Percentiles rank a stretch among this genome's conserved stretches.
These are phyloP conservation scores for Drosophila seguyi DNA, from an alignment of 1,140 invertebrate genomes.

Conservation along the genomic window DNA sequence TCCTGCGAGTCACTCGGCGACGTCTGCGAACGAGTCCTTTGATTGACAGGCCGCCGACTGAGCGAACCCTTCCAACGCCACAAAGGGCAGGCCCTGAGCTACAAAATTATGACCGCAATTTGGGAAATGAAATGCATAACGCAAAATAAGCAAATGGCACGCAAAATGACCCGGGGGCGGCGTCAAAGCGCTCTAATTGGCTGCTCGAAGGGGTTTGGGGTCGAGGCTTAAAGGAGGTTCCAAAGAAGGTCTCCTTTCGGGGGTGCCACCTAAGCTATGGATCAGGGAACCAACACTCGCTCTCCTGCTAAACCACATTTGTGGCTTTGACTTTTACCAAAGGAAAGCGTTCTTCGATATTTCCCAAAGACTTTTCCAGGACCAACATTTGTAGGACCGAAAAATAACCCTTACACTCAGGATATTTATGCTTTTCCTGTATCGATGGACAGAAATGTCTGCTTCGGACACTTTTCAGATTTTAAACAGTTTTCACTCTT, in stretches of 20 bases:
- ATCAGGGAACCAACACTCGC: no score
- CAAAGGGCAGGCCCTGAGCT: constrained; percentile 33
- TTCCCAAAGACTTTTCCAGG: not conserved
- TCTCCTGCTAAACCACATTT: no score
- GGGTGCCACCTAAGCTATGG: no score
- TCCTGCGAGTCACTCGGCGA: not conserved
- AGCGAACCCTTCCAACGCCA: not conserved
- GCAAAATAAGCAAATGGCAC: constrained; percentile 56
- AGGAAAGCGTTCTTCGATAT: not conserved
- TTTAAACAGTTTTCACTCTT: constrained; percentile 6
- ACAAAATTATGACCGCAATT: constrained; percentile 56
- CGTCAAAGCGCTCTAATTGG: constrained; percentile 56
- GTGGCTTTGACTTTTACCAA: no score
- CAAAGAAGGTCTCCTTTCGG: no score
- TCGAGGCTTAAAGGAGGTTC: no score
- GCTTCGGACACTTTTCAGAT: constrained; percentile 4
- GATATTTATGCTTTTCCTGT: no score
- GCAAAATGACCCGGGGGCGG: constrained; percentile 52
- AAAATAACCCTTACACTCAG: no score
- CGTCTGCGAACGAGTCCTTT: not conserved
- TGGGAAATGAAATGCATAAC: constrained; percentile 56
- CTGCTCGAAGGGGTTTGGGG: constrained; percentile 1
- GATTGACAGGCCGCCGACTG: constrained; percentile 15
- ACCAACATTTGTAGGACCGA: no score
- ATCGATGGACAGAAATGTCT: no score